A percentile compares a stretch with the other conserved stretches of the same genome.
Evolutionary conservation across 2,113 vertebrate genomes (phyloP).

Genomic region (Corythoichthys haematopterus): DNA sequence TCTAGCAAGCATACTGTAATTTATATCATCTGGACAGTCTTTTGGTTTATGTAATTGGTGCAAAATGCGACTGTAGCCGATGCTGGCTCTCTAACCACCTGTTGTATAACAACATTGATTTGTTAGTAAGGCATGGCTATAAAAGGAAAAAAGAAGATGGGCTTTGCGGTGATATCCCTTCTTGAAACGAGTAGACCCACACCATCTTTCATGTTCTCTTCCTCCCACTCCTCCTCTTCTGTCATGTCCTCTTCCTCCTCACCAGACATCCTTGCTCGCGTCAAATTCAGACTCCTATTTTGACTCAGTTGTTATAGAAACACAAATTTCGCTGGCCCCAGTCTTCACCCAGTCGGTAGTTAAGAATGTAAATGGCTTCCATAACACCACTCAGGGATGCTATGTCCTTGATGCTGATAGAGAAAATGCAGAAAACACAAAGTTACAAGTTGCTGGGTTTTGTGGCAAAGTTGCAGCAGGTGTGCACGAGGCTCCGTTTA

Average conservation of each 20-base stretch:
- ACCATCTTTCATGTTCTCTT: slow-evolving; percentile 28
- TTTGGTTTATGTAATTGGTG: slow-evolving; percentile 36
- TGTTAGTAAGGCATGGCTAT: slow-evolving; percentile 44
- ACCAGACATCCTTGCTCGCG: slow-evolving; percentile 16
- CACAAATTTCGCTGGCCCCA: slow-evolving; percentile 33
- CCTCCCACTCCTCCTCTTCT: slow-evolving; percentile 22
- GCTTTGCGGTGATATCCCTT: slow-evolving; percentile 25
- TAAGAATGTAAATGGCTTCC: slow-evolving; percentile 56
- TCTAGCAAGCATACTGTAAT: too few relatives aligned
- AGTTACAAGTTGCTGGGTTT: not conserved
- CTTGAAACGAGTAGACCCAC: slow-evolving; percentile 20
- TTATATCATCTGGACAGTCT: slow-evolving; percentile 32
- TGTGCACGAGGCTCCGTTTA: not conserved
- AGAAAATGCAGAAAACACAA: slow-evolving; percentile 11
- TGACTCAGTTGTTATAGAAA: slow-evolving; percentile 61
- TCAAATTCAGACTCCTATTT: slow-evolving; percentile 40
- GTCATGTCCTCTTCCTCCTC: slow-evolving; percentile 28
- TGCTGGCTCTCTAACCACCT: slow-evolving; percentile 39
- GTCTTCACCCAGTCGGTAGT: slow-evolving; percentile 49
- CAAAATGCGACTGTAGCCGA: slow-evolving; percentile 32
- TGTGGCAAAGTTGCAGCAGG: not conserved
- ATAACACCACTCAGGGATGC: slow-evolving; percentile 43
- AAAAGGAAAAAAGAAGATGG: slow-evolving; percentile 43
- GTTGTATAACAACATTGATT: slow-evolving; percentile 67
- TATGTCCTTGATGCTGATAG: slow-evolving; percentile 39